Evolutionary conservation across 2,113 vertebrate species (phyloP).

Genomic region (Eonycteris spelaea): DNA sequence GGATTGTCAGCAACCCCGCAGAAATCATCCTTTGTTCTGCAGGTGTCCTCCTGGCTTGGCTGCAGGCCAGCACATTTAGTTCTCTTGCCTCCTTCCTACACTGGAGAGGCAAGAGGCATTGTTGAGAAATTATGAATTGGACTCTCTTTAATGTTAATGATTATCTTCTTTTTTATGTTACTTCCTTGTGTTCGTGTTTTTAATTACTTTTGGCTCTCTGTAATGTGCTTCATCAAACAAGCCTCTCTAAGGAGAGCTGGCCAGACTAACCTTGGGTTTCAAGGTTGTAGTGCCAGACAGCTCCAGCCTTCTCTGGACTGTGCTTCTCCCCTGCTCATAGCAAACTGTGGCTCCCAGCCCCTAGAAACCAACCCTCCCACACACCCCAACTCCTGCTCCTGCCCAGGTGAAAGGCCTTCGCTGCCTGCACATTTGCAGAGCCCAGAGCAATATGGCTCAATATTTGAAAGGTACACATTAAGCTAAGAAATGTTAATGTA

Average conservation of each 20-base stretch:
- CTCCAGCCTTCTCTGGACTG: not conserved
- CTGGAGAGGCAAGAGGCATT: not conserved
- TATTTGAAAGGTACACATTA: not conserved
- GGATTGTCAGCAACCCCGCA: too few species aligned
- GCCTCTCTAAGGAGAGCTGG: not conserved
- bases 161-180: not conserved
- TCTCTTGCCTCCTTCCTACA: too few species aligned
- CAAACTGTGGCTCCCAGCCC: not conserved
- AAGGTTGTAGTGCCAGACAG: not conserved
- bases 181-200: not conserved
- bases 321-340: not conserved
- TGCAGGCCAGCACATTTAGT: too few species aligned
- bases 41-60: too few species aligned
- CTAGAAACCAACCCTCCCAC: not conserved
- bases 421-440: not conserved
- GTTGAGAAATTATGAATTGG: not conserved
- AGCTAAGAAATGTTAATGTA: not conserved
- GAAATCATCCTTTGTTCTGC: too few species aligned
- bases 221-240: not conserved
- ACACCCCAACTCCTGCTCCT: not conserved
- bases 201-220: not conserved
- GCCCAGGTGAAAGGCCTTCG: not conserved
- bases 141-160: not conserved
- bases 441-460: not conserved
- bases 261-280: not conserved